These are phyloP conservation scores for Arrhamphus sclerolepis DNA, from an alignment of 2,797 vertebrate species.

Conservation along the genomic window DNA sequence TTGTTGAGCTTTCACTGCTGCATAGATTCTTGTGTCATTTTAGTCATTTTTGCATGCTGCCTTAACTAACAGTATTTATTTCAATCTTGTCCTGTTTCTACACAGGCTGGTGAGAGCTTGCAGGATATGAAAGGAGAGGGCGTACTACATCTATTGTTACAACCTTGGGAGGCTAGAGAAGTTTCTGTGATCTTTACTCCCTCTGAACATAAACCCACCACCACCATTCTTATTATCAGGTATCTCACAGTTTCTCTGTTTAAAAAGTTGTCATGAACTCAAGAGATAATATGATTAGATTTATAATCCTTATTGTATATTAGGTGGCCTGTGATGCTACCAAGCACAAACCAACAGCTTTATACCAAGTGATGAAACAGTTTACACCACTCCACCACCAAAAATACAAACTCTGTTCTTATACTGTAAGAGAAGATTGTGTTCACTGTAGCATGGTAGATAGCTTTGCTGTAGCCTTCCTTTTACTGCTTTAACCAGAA, in stretches of 20 bases:
- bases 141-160: conserved; percentile 83
- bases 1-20: neutral
- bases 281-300: too few relatives aligned
- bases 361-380: too few relatives aligned
- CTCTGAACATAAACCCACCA: conserved; percentile 87
- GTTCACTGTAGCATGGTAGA: too few relatives aligned
- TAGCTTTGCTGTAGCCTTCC: too few relatives aligned
- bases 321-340: too few relatives aligned
- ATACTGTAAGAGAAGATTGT: too few relatives aligned
- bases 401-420: too few relatives aligned
- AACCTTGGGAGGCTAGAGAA: conserved; percentile 88
- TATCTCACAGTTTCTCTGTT: conserved; percentile 47
- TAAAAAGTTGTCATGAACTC: too few relatives aligned
- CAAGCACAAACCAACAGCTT: too few relatives aligned
- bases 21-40: neutral
- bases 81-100: conserved; percentile 2
- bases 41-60: neutral
- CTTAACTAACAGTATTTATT: neutral
- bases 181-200: conserved; percentile 90
- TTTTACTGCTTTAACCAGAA: too few relatives aligned
- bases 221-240: conserved; percentile 94
- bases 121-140: conserved; percentile 27
- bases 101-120: conserved; percentile 41
- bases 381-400: too few relatives aligned
- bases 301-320: too few relatives aligned